phyloP scores from a whole-genome alignment of 2,797 vertebrate species.

The Arrhamphus sclerolepis region DNA sequence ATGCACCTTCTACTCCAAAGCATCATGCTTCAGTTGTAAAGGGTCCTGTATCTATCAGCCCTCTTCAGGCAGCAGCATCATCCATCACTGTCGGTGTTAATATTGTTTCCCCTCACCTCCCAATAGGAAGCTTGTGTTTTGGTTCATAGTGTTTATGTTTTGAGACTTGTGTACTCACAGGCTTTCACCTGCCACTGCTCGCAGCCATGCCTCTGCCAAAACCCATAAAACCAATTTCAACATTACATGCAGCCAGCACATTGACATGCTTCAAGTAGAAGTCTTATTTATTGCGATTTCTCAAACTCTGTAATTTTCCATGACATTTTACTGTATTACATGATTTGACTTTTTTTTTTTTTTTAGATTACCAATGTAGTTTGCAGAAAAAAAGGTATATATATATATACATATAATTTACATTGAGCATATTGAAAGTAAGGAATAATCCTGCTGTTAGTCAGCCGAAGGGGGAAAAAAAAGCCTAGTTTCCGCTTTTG shows the following conservation, averaged over 20 bases:
- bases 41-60: slow-evolving; percentile 56
- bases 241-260: slow-evolving; percentile 74
- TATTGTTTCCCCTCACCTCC: slow-evolving; percentile 78
- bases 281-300: slow-evolving; percentile 24
- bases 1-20: slow-evolving; percentile 19
- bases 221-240: slow-evolving; percentile 80
- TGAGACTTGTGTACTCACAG: slow-evolving; percentile 80
- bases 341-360: not conserved
- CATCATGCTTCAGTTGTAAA: slow-evolving; percentile 37
- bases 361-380: not conserved
- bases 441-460: slow-evolving; percentile 2
- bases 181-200: slow-evolving; percentile 76
- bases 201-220: slow-evolving; percentile 79
- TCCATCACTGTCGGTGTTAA: slow-evolving; percentile 84
- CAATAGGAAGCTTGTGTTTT: slow-evolving; percentile 77
- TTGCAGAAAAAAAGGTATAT: not conserved
- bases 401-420: not conserved
- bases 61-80: slow-evolving; percentile 67
- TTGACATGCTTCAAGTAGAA: slow-evolving; percentile 65
- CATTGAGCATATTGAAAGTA: not conserved
- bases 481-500: slow-evolving; percentile 7
- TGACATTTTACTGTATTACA: slow-evolving; percentile 23
- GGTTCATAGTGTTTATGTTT: slow-evolving; percentile 82
- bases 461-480: slow-evolving; percentile 2
- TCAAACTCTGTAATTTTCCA: slow-evolving; percentile 16